Evolutionary conservation across 1,140 invertebrate genomes (phyloP), one percentile per base, ranked within the genome.

Genomic region (Teleogryllus occipitalis): DNA sequence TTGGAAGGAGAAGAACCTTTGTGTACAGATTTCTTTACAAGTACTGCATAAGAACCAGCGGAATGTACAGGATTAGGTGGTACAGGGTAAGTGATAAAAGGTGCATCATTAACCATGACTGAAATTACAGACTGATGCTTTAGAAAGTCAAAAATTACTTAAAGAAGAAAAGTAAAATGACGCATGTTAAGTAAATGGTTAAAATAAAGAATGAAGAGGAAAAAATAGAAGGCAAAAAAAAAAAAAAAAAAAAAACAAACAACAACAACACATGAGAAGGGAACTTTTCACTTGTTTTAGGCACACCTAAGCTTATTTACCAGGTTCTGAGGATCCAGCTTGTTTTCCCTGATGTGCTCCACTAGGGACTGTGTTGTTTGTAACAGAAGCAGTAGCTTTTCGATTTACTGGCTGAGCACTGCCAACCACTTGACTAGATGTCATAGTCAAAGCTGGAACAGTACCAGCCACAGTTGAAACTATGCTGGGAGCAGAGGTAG

Each of bases 371-470:
- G 76, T n/a, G 22, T 8, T 18, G 48, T 21, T n/a, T 7, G n/a
- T 48, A 48, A 22, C 4, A 18, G 78, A 8, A 8, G 54, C 49
- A 7, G 54, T 21, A 7, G 75, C 8, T 21, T 80, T 80, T 47
- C 48, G 47, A 54, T 75, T 22, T 7, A 21, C 27, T 18, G 48
- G 76, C 46, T 77, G 76, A 46, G 49, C 10, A 47, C 46, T 73
- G 27, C 76, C 48, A 39, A 54, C 21, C 7, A 80, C 15, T 21
- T 80, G 79, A 77, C 79, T 49, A n/a, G 79, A 65, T 47, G 75
- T 8, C 75, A 80, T 22, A 39, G 74, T 15, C 7, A 80, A 75
- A 14, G 78, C 15, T 22, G 54, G 8, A 12, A 77, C 65, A 74
- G 49, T 49, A 65, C 49, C 78, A 5, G 76, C 47, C 39, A 77